These are phyloP conservation scores for Alosa sapidissima DNA, from an alignment of 2,797 vertebrate species.

Conservation along the genomic window DNA sequence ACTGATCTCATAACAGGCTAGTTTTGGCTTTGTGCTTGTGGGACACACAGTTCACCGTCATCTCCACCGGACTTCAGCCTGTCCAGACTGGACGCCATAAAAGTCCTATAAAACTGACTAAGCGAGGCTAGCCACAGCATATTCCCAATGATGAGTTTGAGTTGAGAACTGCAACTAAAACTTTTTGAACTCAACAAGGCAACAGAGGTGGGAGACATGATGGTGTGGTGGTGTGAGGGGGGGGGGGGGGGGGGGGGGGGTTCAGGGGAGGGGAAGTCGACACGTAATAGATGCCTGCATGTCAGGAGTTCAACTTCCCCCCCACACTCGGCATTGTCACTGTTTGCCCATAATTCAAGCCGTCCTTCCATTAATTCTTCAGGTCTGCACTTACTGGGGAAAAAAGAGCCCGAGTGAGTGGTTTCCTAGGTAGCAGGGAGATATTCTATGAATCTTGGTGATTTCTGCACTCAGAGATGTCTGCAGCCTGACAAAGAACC, in stretches of 20 bases:
- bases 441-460: conserved; percentile 5
- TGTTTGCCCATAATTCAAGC: conserved; percentile 1
- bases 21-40: neutral
- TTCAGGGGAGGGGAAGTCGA: neutral
- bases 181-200: neutral
- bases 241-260: no score
- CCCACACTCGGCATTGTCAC: neutral
- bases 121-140: neutral
- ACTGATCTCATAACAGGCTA: neutral
- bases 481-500: conserved; percentile 17
- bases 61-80: neutral
- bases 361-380: neutral
- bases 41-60: neutral
- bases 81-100: neutral
- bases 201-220: neutral
- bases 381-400: neutral
- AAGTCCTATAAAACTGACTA: conserved; percentile 7
- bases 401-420: neutral
- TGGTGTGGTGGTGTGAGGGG: neutral
- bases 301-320: neutral
- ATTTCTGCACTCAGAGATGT: neutral
- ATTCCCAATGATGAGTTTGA: neutral
- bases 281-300: neutral
- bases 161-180: neutral
- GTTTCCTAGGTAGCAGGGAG: conserved; percentile 29